Evolutionary conservation across 2,888 invertebrate species (phyloP).

Genomic region (Lymantria dispar): DNA sequence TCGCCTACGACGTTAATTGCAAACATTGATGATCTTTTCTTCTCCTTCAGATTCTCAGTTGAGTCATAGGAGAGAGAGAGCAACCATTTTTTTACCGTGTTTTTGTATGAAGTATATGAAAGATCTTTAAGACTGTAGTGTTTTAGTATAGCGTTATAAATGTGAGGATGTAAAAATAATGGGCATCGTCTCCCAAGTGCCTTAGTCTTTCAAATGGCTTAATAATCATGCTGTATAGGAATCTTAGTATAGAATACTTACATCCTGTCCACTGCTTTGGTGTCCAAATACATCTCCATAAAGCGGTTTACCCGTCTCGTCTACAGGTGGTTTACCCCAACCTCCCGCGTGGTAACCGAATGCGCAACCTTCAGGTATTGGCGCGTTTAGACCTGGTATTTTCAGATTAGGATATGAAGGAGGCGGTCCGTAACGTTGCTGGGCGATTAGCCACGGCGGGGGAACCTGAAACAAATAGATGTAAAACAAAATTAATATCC

Average conservation of each 20-base stretch:
- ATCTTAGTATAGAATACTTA: conserved; percentile 53
- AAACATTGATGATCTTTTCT: no score
- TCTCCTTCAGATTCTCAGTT: no score
- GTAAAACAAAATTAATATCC: not conserved
- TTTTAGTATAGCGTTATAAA: no score
- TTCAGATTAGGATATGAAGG: conserved; percentile 99
- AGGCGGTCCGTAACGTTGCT: conserved; percentile 99
- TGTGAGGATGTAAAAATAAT: no score
- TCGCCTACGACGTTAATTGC: no score
- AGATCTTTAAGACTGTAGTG: no score
- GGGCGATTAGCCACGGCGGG: conserved; percentile 98
- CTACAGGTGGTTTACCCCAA: conserved; percentile 99
- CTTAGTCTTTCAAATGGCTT: no score
- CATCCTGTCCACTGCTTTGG: conserved; percentile 87
- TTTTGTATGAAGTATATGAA: no score
- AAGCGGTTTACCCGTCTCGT: conserved; percentile 97
- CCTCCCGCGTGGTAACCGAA: conserved; percentile 99
- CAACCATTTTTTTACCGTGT: no score
- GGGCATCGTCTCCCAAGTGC: no score
- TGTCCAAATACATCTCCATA: conserved; percentile 99
- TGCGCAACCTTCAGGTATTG: conserved; percentile 98
- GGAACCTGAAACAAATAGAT: conserved; percentile 81
- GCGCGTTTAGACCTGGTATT: conserved; percentile 98
- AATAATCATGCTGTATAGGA: no score
- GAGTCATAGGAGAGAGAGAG: no score